Conservation (phyloP, 2,797 vertebrate genomes). For the Platyrinchus mystaceus region DNA sequence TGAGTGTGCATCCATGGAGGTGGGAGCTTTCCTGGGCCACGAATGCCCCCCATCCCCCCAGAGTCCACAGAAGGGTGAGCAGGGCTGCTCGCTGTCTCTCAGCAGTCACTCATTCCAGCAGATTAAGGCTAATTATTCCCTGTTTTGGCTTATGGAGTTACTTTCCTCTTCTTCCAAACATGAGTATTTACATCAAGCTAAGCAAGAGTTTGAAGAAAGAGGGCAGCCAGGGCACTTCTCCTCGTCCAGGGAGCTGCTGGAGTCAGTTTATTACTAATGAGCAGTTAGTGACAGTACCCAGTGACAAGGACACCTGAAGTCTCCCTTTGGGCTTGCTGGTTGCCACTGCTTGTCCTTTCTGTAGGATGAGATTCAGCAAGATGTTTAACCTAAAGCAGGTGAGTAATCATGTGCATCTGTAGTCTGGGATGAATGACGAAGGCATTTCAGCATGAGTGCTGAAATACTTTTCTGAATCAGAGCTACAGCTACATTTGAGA, state of each 20-base stretch:
- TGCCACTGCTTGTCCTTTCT: not conserved
- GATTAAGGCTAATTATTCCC: not conserved
- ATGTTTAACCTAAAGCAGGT: not conserved
- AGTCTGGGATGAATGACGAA: not conserved
- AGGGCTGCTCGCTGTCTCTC: accelerated
- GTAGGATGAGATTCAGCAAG: not conserved
- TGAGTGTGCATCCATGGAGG: accelerated
- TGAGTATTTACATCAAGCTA: not conserved
- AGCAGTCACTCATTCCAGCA: not conserved
- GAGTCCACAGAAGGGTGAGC: not conserved
- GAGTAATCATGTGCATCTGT: not conserved
- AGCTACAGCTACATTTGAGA: not conserved
- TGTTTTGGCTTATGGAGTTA: not conserved
- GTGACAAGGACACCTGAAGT: not conserved
- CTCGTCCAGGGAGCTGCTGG: not conserved
- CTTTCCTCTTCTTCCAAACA: not conserved
- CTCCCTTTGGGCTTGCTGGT: not conserved
- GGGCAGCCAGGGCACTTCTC: not conserved
- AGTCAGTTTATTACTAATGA: not conserved
- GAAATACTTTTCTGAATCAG: not conserved
- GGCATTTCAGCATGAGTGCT: not conserved
- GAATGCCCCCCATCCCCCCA: not conserved
- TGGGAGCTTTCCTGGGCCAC: not conserved
- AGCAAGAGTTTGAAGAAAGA: not conserved
- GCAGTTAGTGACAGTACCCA: not conserved